Percentiles rank a stretch among this genome's conserved stretches.
These are phyloP conservation scores for Hedychridium roseum DNA, from an alignment of 2,888 invertebrate genomes.

Conservation along the genomic window DNA sequence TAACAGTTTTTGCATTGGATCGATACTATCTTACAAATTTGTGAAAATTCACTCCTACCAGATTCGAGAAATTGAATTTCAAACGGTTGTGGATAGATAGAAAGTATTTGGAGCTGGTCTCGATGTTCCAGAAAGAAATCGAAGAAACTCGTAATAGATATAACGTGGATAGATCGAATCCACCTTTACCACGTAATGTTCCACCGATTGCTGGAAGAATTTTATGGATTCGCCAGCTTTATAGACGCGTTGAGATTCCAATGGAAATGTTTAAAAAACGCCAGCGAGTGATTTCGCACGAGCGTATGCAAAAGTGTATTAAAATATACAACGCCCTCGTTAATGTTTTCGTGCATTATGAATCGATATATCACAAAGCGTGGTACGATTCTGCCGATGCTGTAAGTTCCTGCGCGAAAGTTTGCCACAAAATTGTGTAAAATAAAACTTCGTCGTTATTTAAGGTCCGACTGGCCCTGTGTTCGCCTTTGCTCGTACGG, in stretches of 20 bases:
- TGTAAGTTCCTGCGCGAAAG: slow-evolving; percentile 62
- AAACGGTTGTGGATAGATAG: slow-evolving; percentile 78
- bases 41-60: slow-evolving; percentile 35
- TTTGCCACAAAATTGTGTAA: neutral
- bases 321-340: slow-evolving; percentile 82
- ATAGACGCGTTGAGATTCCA: slow-evolving; percentile 75
- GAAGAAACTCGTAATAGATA: slow-evolving; percentile 78
- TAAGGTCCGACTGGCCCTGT: slow-evolving; percentile 74
- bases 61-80: slow-evolving; percentile 79
- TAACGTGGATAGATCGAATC: slow-evolving; percentile 78
- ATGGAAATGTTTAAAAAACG: slow-evolving; percentile 71
- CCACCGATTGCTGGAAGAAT: slow-evolving; percentile 84
- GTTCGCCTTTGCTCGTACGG: slow-evolving; percentile 75
- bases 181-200: slow-evolving; percentile 77
- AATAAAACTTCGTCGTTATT: neutral
- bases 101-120: slow-evolving; percentile 76
- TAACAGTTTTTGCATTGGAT: neutral
- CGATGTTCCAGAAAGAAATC: slow-evolving; percentile 74
- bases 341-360: slow-evolving; percentile 82
- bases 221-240: slow-evolving; percentile 83
- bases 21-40: neutral
- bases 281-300: slow-evolving; percentile 67
- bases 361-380: slow-evolving; percentile 82
- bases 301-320: slow-evolving; percentile 77
- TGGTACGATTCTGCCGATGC: slow-evolving; percentile 81